Evolutionary conservation across 1,140 invertebrate species (phyloP).

Genomic region (Drosophila tristis): DNA sequence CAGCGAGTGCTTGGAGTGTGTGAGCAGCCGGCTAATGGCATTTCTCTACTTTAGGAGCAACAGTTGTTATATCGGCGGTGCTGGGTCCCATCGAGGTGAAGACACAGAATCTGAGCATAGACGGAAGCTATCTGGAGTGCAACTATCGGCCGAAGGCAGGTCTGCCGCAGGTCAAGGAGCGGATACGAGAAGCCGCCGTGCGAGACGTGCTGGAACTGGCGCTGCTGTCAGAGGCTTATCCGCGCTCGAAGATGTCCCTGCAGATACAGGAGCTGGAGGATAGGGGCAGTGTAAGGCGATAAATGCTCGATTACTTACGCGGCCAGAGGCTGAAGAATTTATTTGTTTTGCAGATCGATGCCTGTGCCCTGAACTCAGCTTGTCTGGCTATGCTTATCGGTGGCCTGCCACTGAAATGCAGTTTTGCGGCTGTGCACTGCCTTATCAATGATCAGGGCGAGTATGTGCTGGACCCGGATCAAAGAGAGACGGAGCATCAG

Average conservation of each 20-base stretch:
- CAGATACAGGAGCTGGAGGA: slow-evolving; percentile 95
- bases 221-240: slow-evolving; percentile 89
- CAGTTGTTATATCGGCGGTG: slow-evolving; percentile 90
- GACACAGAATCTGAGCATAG: slow-evolving; percentile 90
- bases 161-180: slow-evolving; percentile 89
- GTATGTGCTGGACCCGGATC: slow-evolving; percentile 88
- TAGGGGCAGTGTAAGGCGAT: slow-evolving; percentile 89
- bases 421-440: slow-evolving; percentile 91
- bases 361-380: slow-evolving; percentile 92
- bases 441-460: slow-evolving; percentile 88
- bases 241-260: slow-evolving; percentile 90
- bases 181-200: slow-evolving; percentile 90
- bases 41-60: slow-evolving; percentile 86
- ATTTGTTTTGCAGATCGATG: slow-evolving; percentile 87
- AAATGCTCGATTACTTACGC: no score
- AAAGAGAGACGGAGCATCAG: slow-evolving; percentile 70
- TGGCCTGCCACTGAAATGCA: slow-evolving; percentile 91
- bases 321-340: no score
- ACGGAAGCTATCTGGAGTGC: slow-evolving; percentile 92
- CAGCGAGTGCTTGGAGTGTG: slow-evolving; percentile 80
- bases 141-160: slow-evolving; percentile 91
- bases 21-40: slow-evolving; percentile 2
- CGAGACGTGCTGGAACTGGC: slow-evolving; percentile 90
- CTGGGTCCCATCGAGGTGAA: slow-evolving; percentile 94
- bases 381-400: slow-evolving; percentile 93